Conservation (phyloP, 2,888 invertebrate species). For the Ischnura elegans region DNA sequence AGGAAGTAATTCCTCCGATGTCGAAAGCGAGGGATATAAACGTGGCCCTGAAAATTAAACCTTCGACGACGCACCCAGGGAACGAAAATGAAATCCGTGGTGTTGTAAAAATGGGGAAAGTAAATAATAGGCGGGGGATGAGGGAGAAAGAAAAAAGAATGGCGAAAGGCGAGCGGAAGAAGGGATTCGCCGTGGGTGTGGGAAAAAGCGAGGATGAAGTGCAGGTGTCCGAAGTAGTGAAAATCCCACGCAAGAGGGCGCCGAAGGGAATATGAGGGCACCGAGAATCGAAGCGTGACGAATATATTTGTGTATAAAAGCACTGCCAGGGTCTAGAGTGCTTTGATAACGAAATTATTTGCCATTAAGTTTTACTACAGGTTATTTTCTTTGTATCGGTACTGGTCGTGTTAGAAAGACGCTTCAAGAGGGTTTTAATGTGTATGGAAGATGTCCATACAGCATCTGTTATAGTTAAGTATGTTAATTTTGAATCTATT, state of each 20-base stretch:
- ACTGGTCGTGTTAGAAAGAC: neutral
- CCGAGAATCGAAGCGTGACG: neutral
- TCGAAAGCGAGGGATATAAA: neutral
- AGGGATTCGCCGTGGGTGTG: neutral
- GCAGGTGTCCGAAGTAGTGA: neutral
- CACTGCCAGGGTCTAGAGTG: neutral
- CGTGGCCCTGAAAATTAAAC: neutral
- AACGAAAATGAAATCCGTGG: neutral
- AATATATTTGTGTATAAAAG: neutral
- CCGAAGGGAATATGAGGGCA: neutral
- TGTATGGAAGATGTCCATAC: neutral
- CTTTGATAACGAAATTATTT: neutral
- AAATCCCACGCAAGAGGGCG: neutral
- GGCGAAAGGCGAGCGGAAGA: neutral
- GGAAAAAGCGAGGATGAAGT: neutral
- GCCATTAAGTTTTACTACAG: neutral
- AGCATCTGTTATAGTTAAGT: neutral
- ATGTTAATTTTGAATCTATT: neutral
- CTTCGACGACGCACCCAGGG: neutral
- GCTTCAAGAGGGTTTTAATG: neutral
- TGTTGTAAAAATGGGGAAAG: neutral
- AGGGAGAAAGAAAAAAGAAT: neutral
- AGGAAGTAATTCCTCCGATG: neutral
- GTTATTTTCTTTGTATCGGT: neutral
- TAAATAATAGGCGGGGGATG: neutral